Percentiles rank a stretch among this genome's conserved stretches.
Conservation (phyloP, 2,797 vertebrate genomes). For the Trichosurus vulpecula region DNA sequence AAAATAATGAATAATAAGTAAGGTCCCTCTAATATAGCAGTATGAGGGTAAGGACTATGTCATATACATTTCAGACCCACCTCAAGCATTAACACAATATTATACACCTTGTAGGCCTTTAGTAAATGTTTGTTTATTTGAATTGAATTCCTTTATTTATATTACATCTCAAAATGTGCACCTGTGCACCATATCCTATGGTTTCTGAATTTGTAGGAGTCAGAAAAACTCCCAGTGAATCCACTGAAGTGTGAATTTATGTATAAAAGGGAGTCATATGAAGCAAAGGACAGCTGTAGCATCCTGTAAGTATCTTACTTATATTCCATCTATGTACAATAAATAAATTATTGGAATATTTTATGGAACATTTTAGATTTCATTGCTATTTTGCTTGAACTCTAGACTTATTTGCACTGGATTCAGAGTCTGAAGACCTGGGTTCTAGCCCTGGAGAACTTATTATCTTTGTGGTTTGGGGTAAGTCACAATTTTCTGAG, state of each 20-base stretch:
- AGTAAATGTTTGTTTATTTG: not conserved
- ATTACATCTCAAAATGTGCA: not conserved
- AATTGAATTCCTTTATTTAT: constrained; percentile 12
- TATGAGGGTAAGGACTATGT: not conserved
- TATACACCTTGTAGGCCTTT: not conserved
- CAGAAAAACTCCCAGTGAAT: constrained; percentile 38
- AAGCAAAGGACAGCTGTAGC: constrained; percentile 50
- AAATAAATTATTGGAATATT: constrained; percentile 50
- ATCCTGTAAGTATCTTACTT: constrained; percentile 32
- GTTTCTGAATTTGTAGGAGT: constrained; percentile 12
- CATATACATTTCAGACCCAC: not conserved
- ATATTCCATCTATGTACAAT: constrained; percentile 65
- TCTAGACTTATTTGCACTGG: constrained; percentile 31
- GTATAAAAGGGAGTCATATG: constrained; percentile 25
- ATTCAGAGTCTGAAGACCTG: not conserved
- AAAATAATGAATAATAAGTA: not conserved
- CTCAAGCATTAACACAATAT: not conserved
- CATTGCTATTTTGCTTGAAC: constrained; percentile 47
- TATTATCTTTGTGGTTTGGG: not conserved
- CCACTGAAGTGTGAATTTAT: constrained; percentile 50
- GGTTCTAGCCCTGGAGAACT: not conserved
- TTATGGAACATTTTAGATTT: constrained; percentile 31
- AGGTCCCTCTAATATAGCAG: not conserved
- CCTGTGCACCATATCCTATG: constrained; percentile 31
- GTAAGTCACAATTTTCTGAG: not conserved